Evolutionary conservation across 2,113 vertebrate genomes (phyloP).

Genomic region (Saccopteryx bilineata): DNA sequence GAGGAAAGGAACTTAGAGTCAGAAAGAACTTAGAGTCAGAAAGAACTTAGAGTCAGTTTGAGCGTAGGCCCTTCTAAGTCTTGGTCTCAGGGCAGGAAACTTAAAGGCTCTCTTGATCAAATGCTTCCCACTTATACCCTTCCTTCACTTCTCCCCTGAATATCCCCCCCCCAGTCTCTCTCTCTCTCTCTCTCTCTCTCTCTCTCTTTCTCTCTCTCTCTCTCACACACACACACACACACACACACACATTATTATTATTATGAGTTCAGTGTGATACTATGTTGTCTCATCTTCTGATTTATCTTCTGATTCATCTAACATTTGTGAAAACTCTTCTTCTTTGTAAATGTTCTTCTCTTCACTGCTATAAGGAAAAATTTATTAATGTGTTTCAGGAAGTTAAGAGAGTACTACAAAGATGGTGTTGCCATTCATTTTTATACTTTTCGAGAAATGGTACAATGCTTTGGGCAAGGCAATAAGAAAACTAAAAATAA

Average conservation of each 20-base stretch:
- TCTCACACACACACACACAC: not conserved
- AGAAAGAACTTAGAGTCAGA: not conserved
- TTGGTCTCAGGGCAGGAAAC: not conserved
- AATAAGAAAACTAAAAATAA: conserved; percentile 29
- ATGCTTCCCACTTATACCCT: not conserved
- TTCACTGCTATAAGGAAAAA: not conserved
- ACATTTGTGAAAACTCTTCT: not conserved
- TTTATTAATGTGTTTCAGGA: not conserved
- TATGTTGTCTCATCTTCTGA: not conserved
- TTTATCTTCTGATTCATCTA: not conserved
- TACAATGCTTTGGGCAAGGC: not conserved
- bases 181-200: not conserved
- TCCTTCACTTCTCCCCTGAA: not conserved
- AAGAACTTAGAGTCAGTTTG: not conserved
- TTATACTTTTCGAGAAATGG: not conserved
- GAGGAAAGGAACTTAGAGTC: not conserved
- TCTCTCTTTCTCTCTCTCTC: not conserved
- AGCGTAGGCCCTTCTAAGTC: not conserved
- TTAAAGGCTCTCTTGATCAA: not conserved
- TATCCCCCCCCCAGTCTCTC: not conserved
- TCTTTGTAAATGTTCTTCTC: not conserved
- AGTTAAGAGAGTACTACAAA: not conserved
- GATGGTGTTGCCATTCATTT: not conserved
- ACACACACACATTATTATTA: not conserved
- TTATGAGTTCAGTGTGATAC: not conserved